phyloP scores from a whole-genome alignment of 2,797 vertebrate species.

The Sphenopsis melanotis region DNA sequence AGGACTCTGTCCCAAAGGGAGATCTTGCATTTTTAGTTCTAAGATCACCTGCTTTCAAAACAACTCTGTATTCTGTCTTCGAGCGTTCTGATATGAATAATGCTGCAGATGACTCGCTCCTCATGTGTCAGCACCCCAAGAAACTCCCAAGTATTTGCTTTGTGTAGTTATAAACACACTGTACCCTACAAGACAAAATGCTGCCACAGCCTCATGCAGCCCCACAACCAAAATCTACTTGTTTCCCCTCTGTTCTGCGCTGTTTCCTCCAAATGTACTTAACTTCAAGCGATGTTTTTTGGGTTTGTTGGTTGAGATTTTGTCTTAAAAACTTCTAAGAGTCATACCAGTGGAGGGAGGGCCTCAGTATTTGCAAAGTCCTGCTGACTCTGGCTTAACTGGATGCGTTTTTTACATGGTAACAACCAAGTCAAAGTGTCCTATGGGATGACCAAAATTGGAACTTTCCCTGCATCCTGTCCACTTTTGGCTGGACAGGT shows the following conservation, averaged over 20 bases:
- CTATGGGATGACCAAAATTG: not conserved
- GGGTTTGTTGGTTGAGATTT: not conserved
- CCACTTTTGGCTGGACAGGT: rapidly evolving
- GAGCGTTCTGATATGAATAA: not conserved
- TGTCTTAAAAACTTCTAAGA: not conserved
- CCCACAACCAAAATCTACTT: not conserved
- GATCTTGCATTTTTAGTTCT: not conserved
- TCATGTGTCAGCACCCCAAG: rapidly evolving
- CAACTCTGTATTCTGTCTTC: not conserved
- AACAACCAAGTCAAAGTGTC: not conserved
- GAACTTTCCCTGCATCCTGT: not conserved
- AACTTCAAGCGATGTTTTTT: not conserved
- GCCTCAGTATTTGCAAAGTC: not conserved
- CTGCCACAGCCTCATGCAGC: not conserved
- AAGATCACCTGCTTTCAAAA: not conserved
- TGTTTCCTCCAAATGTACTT: not conserved
- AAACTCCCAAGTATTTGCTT: not conserved
- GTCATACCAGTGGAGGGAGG: not conserved
- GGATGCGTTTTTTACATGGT: rapidly evolving
- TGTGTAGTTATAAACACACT: not conserved
- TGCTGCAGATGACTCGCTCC: not conserved
- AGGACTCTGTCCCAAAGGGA: not conserved
- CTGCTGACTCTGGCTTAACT: not conserved
- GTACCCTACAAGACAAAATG: not conserved
- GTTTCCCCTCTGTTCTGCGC: rapidly evolving